These are phyloP conservation scores for Dromaius novaehollandiae DNA, from an alignment of 2,113 vertebrate genomes.

Conservation along the genomic window DNA sequence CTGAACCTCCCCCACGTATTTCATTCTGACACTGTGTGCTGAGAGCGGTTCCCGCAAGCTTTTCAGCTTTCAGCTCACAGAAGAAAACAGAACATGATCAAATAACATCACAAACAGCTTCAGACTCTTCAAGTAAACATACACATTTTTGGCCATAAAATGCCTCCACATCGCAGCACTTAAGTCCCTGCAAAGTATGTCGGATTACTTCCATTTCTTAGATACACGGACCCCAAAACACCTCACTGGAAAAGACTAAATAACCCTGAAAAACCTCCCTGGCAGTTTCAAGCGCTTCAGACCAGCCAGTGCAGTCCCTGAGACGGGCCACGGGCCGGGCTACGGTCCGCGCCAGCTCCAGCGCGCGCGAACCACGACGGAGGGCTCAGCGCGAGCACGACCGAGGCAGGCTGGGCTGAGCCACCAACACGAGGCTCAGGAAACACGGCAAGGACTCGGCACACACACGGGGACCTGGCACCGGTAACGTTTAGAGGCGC, in stretches of 20 bases:
- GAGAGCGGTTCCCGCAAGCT: neutral
- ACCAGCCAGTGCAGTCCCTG: neutral
- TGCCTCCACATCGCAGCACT: neutral
- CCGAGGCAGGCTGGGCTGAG: neutral
- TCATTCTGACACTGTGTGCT: neutral
- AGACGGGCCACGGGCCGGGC: rapidly evolving
- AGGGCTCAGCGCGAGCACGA: rapidly evolving
- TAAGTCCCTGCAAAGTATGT: neutral
- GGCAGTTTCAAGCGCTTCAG: neutral
- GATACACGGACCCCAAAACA: neutral
- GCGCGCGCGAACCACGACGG: neutral
- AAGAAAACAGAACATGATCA: neutral
- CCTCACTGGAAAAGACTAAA: neutral
- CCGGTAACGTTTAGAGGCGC: neutral
- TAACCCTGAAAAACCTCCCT: neutral
- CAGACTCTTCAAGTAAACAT: neutral
- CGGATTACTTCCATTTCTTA: neutral
- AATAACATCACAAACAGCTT: neutral
- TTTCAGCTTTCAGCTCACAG: neutral
- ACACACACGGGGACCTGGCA: neutral
- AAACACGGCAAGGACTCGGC: neutral
- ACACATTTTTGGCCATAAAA: neutral
- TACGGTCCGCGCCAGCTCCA: neutral
- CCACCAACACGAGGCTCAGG: neutral
- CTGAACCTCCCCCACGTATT: neutral